phyloP scores from a whole-genome alignment of 2,797 vertebrate genomes.

The Sciurus carolinensis region DNA sequence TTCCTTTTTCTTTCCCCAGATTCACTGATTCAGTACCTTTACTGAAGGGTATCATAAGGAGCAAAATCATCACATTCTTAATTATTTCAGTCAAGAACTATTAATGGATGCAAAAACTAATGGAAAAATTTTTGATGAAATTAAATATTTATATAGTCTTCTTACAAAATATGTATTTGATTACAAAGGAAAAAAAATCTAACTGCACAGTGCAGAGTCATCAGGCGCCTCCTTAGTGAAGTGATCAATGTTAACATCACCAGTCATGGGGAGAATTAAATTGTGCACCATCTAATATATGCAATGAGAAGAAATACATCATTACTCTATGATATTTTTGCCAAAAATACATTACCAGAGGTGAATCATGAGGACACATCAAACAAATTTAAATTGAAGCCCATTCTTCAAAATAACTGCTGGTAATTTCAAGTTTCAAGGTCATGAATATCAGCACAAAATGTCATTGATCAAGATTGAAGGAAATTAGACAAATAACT shows the following conservation, averaged over 20 bases:
- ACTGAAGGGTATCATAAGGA: neutral
- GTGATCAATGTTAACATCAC: neutral
- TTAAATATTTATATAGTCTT: slow-evolving; percentile 19
- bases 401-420: slow-evolving; percentile 27
- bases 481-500: neutral
- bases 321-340: neutral
- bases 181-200: slow-evolving; percentile 6
- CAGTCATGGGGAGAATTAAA: neutral
- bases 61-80: neutral
- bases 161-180: neutral
- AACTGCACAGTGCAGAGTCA: neutral
- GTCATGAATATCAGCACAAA: neutral
- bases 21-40: neutral
- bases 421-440: slow-evolving; percentile 15
- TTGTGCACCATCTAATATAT: neutral
- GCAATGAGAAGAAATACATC: neutral
- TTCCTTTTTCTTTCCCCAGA: neutral
- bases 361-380: neutral
- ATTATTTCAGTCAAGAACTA: neutral
- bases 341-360: neutral
- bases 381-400: neutral
- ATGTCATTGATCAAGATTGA: neutral
- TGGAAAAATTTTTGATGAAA: neutral
- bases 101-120: neutral
- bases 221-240: neutral